phyloP scores from a whole-genome alignment of 2,888 invertebrate genomes.

The Incurvaria masculella region DNA sequence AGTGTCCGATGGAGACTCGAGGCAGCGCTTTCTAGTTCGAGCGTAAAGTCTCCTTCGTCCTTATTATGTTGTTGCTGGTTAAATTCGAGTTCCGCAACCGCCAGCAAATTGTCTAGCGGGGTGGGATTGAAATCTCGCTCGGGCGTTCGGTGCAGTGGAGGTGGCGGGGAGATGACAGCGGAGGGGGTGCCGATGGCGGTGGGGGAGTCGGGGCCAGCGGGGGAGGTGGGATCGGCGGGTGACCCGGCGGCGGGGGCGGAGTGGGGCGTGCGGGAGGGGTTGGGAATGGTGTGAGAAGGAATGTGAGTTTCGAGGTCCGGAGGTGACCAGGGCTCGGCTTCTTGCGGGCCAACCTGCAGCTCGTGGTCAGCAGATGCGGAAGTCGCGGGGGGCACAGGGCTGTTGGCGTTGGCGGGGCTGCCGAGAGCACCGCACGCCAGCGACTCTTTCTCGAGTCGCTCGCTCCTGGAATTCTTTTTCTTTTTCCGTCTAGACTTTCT shows the following conservation, averaged over 20 bases:
- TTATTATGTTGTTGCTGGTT: conserved; percentile 44
- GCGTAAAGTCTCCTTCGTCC: conserved; percentile 8
- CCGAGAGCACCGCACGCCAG: conserved; percentile 21
- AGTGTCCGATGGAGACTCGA: conserved; percentile 18
- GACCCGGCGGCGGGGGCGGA: conserved; percentile 18
- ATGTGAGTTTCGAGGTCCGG: conserved; percentile 61
- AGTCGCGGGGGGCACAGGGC: neutral
- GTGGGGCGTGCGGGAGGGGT: conserved; percentile 31
- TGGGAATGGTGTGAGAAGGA: conserved; percentile 59
- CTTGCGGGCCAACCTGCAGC: conserved; percentile 6
- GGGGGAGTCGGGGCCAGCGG: conserved; percentile 35
- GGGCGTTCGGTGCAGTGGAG: conserved; percentile 22
- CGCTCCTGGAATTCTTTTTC: neutral
- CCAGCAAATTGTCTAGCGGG: conserved; percentile 61
- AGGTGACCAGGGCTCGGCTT: conserved; percentile 26
- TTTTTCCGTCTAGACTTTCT: neutral
- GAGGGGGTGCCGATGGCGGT: conserved; percentile 39
- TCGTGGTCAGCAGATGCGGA: neutral
- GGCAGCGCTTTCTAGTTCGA: conserved; percentile 1
- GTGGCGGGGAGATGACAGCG: conserved; percentile 24
- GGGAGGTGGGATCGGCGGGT: conserved; percentile 21
- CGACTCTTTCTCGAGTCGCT: conserved; percentile 17
- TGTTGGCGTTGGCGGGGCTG: conserved; percentile 18
- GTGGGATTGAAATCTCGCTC: conserved; percentile 31
- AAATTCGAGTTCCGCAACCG: conserved; percentile 63